Evolutionary conservation across 2,888 invertebrate species (phyloP), one percentile per base, ranked within the genome.

Genomic region (Microlaimidae sp.): DNA sequence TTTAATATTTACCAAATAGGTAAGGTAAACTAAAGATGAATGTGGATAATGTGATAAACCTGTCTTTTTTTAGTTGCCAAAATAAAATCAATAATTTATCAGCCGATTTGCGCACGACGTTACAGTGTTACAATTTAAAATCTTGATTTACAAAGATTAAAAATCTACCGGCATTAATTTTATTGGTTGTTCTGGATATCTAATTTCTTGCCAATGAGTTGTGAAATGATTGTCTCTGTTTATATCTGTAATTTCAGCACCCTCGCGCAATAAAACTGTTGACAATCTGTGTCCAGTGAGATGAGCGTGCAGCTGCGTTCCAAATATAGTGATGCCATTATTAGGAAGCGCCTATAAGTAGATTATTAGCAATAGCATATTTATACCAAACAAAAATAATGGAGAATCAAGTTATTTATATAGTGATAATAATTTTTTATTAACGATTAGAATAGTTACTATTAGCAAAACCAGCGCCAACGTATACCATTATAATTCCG

Each of bases 151-250:
- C n/a, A n/a, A n/a, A n/a, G 10, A 32, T 7, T 32, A 32, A 7
- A 17, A 54, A 65, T 75, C 75, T 76, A 89, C 89, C 62, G 89
- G 90, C 58, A 87, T 69, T 21, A 97, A 75, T 53, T 75, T 78
- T 0, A 87, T 82, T n/a, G 81, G 82, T 54, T 78, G 76, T 62
- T 84, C 83, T 51, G 95, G 74, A 51, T 82, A 77, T 57, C 93
- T 76, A 64, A 95, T 95, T 75, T 95, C 95, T 73, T 97, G 97
- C 73, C 90, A 97, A 75, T 97, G 93, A 1, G 92, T 85, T 53
- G 89, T 90, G 73, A 88, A 97, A 72, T 92, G 95, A 71, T 85
- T 78, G 71, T 99, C 97, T 57, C 82, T 77, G 73, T 95, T 93
- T 19, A 99, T 73, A 61, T 81, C 77, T 0, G 82, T 80, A 46